phyloP scores from a whole-genome alignment of 2,113 vertebrate genomes.

The Nesogale talazaci region DNA sequence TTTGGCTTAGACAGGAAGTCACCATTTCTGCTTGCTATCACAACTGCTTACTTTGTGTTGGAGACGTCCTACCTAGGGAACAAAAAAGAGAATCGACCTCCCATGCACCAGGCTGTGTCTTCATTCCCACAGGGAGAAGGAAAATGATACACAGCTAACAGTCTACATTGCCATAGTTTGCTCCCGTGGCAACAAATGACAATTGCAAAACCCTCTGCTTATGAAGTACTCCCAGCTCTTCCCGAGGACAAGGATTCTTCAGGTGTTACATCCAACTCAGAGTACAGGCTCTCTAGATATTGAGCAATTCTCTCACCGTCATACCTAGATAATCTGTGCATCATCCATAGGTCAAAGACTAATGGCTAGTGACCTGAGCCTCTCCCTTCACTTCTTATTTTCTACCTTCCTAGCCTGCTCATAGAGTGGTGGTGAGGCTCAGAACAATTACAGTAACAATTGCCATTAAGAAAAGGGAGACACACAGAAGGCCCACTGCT shows the following conservation, averaged over 20 bases:
- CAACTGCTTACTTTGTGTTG: not conserved
- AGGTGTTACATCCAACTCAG: not conserved
- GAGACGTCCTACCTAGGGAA: not conserved
- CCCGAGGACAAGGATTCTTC: not conserved
- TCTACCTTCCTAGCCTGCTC: too few relatives aligned
- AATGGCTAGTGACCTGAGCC: not conserved
- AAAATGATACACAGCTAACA: not conserved
- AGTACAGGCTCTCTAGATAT: not conserved
- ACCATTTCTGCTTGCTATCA: not conserved
- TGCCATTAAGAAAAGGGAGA: not conserved
- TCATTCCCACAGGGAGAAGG: not conserved
- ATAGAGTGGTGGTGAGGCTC: not conserved
- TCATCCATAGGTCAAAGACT: not conserved
- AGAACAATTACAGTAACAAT: not conserved
- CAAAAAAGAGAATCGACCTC: not conserved
- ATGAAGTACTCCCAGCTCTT: not conserved
- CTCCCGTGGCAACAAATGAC: not conserved
- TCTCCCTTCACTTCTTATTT: not conserved
- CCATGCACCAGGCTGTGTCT: not conserved
- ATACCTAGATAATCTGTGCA: not conserved
- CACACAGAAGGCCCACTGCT: too few relatives aligned
- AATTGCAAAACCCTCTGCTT: not conserved
- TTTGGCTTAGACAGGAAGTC: not conserved
- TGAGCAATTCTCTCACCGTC: not conserved
- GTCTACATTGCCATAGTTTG: not conserved